Percentiles rank a stretch among this genome's conserved stretches.
Evolutionary conservation across 2,113 vertebrate species (phyloP).

Genomic region (Anseranas semipalmata): DNA sequence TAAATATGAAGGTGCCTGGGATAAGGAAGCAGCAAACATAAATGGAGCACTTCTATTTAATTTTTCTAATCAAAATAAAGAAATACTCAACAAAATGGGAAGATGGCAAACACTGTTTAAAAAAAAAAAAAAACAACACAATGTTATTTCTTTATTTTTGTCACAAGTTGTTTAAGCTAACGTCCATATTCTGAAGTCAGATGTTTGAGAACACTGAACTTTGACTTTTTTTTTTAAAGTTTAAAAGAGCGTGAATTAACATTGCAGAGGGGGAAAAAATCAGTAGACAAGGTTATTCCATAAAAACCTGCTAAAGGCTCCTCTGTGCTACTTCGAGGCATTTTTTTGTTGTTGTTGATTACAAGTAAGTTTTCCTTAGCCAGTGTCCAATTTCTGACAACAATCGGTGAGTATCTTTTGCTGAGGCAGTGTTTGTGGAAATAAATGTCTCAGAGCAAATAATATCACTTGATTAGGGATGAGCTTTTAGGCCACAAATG

Average conservation of each 20-base stretch:
- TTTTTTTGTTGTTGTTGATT: neutral
- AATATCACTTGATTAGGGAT: neutral
- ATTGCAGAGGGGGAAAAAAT: neutral
- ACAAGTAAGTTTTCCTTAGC: neutral
- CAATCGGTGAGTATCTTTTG: neutral
- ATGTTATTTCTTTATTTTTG: neutral
- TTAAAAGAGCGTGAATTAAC: neutral
- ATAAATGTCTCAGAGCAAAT: neutral
- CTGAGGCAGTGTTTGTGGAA: neutral
- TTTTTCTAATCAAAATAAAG: neutral
- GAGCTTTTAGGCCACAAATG: neutral
- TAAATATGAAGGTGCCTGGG: neutral
- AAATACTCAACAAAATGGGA: neutral
- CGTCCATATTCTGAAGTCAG: neutral
- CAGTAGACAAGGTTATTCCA: neutral
- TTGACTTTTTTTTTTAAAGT: neutral
- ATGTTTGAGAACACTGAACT: neutral
- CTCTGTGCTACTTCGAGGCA: neutral
- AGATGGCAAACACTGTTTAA: neutral
- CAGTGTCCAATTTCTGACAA: neutral
- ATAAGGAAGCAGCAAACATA: neutral
- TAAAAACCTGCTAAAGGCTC: neutral
- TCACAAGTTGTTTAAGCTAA: neutral
- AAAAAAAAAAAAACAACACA: neutral
- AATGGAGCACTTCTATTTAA: neutral